Evolutionary conservation across 1,140 invertebrate genomes (phyloP), one percentile per base, ranked within the genome.

Genomic region (Drosophila mojavensis): DNA sequence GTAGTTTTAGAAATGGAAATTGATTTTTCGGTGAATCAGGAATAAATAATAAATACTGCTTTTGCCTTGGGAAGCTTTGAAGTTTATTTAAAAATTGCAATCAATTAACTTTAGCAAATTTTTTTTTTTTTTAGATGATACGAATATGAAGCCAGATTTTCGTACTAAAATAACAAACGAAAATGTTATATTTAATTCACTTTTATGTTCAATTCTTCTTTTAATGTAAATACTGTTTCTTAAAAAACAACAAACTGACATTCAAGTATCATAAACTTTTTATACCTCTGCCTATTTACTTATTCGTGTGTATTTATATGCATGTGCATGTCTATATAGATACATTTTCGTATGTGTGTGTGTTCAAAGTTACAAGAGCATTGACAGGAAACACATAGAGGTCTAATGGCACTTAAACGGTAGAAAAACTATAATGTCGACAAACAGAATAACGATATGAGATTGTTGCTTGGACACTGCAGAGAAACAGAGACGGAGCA

Each of bases 331-430:
- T 68, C 26, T 24, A 17, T 62, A 53, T 45, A n/a, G n/a, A n/a
- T n/a, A n/a, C n/a, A n/a, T n/a, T n/a, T n/a, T n/a, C n/a, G 24
- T 17, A 13, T 47, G 48, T 62, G 48, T 54, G 30, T 74, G 39
- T 80, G 73, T 45, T 65, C 36, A 51, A 74, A 78, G 74, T 81
- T 75, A 78, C 74, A 78, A 65, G 64, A 73, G 60, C 74, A 81
- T 69, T 77, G 81, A 77, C 81, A 77, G 76, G 67, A 84, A 79
- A 74, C 77, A 77, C 69, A 81, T 63, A 68, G 66, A 61, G 36
- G 10, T 72, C 59, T 67, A 61, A 59, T 59, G 45, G n/a, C 54
- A 48, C 47, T 60, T 67, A 60, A 67, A 60, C 20, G 65, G 55
- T 43, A 30, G 45, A 50, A 51, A 67, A 67, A 60, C 55, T 67